phyloP scores from a whole-genome alignment of 2,888 invertebrate genomes.

The Dendrolimus houi region DNA sequence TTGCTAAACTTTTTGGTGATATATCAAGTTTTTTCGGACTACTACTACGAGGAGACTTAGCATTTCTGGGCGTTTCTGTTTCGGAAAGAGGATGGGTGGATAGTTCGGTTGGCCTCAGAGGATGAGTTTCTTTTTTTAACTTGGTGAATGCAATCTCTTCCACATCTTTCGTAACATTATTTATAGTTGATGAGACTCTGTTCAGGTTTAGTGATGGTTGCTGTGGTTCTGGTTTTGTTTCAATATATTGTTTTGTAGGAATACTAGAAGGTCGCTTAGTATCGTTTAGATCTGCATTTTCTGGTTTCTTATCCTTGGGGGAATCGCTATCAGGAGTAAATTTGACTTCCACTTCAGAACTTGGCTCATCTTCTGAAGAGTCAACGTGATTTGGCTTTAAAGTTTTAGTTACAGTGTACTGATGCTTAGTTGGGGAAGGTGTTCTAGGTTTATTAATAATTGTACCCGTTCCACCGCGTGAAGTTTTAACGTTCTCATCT shows the following conservation, averaged over 20 bases:
- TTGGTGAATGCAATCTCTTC: too few species aligned
- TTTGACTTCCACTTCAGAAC: neutral
- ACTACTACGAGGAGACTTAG: conserved; percentile 9
- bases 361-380: conserved; percentile 13
- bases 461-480: conserved; percentile 1
- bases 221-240: too few species aligned
- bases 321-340: neutral
- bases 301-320: neutral
- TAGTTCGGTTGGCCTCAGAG: too few species aligned
- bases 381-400: conserved; percentile 1
- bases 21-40: neutral
- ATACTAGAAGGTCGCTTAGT: too few species aligned
- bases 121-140: too few species aligned
- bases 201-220: too few species aligned
- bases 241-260: too few species aligned
- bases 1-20: conserved; percentile 5
- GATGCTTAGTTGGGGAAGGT: neutral
- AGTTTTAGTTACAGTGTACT: neutral
- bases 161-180: too few species aligned
- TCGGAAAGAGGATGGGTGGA: neutral
- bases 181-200: too few species aligned
- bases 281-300: neutral
- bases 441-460: neutral
- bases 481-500: conserved; percentile 24
- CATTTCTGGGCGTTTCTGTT: conserved; percentile 3